Percentiles rank a stretch among this genome's conserved stretches.
phyloP scores from a whole-genome alignment of 2,113 vertebrate species.

The Pimephales promelas region DNA sequence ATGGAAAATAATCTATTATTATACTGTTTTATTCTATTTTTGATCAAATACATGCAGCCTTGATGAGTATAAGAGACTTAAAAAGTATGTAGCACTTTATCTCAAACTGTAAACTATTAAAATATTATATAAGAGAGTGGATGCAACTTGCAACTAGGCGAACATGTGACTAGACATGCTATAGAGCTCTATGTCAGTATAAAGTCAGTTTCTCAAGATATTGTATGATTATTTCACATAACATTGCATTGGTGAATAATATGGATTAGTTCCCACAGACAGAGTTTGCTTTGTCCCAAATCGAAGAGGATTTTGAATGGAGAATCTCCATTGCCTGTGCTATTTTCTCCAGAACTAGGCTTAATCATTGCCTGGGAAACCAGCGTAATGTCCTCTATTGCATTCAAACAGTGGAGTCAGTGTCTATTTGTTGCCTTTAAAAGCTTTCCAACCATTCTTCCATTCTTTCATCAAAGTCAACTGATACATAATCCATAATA shows the following conservation, averaged over 20 bases:
- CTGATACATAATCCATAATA: not conserved
- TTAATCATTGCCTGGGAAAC: conserved; percentile 34
- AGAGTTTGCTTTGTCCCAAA: not conserved
- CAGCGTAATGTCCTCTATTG: conserved; percentile 24
- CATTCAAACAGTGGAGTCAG: conserved; percentile 26
- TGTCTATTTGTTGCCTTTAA: conserved; percentile 15
- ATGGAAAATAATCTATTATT: not conserved
- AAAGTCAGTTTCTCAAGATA: not conserved
- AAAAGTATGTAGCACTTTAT: not conserved
- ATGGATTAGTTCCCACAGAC: conserved; percentile 31
- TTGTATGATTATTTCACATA: not conserved
- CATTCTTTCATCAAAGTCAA: not conserved
- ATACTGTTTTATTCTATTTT: not conserved
- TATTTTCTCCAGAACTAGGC: conserved; percentile 30
- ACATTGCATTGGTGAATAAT: not conserved
- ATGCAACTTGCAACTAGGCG: not conserved
- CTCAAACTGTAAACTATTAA: not conserved
- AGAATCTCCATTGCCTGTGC: conserved; percentile 11
- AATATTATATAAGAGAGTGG: not conserved
- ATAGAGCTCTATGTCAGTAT: not conserved
- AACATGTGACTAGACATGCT: not conserved
- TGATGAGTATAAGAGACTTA: not conserved
- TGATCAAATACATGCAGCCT: not conserved
- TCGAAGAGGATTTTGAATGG: not conserved
- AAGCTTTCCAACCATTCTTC: conserved; percentile 7